Evolutionary conservation across 2,113 vertebrate genomes (phyloP), one percentile per base, ranked within the genome.

Genomic region (Vombatus ursinus): DNA sequence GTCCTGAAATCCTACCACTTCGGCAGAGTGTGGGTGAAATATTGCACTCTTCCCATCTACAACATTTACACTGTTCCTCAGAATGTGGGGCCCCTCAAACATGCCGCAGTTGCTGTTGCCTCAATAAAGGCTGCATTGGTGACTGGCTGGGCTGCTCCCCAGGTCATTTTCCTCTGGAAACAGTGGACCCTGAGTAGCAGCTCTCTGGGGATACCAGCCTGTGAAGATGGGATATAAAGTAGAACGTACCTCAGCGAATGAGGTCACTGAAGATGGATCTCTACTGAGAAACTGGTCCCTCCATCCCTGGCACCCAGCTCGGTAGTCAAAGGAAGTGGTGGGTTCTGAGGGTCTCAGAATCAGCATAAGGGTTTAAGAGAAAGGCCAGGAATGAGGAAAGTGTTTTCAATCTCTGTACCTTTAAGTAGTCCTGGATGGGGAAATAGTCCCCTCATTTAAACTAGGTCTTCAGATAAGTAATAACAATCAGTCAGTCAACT

Each of bases 1-100:
- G 90, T 91, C 89, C 95, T 93, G 93, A 95, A 96, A 92, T 95
- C 96, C 94, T 96, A n/a, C 94, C 96, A 95, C 95, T 96, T 93
- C 47, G 51, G 61, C 61, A 48, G 89, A 91, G 68, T 48, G 90
- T 95, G 91, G 92, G 92, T 96, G 92, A 25, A 23, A 95, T 96
- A 91, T 96, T 92, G 23, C 96, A 96, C 95, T 93, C 77, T 93
- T 92, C 52, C 50, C 0, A 5, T n/a, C 61, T 68, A n/a, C 31
- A 68, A 16, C 12, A 68, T 68, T 19, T n/a, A 16, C 11, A 68
- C 57, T 37, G 11, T 37, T 68, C 11, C 31, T 37, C 28, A 37
- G 57, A 14, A 28, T 37, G 16, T 77, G 68, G 12, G 37, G 16
- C 37, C 2, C 57, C 61, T 77, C 37, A n/a, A n/a, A 14, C 68